Evolutionary conservation across 2,113 vertebrate species (phyloP).

Genomic region (Sylvicapra grimmia): DNA sequence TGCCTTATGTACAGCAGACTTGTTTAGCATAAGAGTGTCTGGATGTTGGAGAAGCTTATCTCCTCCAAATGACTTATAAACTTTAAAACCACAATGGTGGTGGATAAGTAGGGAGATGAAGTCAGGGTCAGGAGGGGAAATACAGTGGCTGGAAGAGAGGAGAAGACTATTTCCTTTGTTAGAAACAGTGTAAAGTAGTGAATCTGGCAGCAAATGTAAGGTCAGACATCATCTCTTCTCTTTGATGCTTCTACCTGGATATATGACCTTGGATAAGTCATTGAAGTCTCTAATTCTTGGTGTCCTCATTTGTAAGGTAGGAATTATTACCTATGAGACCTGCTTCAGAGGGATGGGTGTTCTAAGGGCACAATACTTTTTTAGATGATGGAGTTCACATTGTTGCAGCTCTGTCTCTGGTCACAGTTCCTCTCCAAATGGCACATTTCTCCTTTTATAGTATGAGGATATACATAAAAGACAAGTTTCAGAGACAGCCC

Average conservation of each 20-base stretch:
- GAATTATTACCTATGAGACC: not conserved
- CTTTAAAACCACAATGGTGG: not conserved
- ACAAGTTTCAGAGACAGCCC: not conserved
- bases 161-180: not conserved
- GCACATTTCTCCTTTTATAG: not conserved
- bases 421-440: not conserved
- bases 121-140: no score
- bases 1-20: not conserved
- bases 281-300: not conserved
- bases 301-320: not conserved
- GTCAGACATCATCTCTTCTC: not conserved
- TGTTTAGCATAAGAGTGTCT: slow-evolving; percentile 23
- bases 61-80: slow-evolving; percentile 44
- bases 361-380: not conserved
- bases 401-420: not conserved
- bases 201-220: not conserved
- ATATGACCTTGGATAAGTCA: not conserved
- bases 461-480: not conserved
- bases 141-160: not conserved
- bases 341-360: not conserved
- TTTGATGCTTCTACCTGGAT: not conserved
- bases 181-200: not conserved
- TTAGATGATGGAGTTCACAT: not conserved
- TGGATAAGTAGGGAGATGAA: not conserved
- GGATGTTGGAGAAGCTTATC: not conserved